These are phyloP conservation scores for Podarcis cretensis DNA, from an alignment of 2,113 vertebrate genomes.

Conservation along the genomic window DNA sequence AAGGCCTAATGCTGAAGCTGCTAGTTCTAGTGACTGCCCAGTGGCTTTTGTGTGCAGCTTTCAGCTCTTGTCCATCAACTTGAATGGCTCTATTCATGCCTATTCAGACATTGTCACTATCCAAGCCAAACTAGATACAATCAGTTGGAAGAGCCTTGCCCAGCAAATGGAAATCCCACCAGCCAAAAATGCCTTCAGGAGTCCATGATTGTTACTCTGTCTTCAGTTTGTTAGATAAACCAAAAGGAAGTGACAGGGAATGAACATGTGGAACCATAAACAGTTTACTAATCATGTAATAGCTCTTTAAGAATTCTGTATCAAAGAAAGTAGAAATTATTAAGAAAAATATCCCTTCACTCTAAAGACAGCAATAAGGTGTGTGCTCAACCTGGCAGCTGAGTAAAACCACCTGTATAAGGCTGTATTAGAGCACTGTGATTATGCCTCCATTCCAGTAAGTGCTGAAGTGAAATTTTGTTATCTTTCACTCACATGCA, in stretches of 20 bases:
- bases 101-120: slow-evolving; percentile 65
- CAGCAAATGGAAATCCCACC: slow-evolving; percentile 22
- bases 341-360: neutral
- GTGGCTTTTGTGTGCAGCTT: slow-evolving; percentile 73
- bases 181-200: slow-evolving; percentile 43
- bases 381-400: neutral
- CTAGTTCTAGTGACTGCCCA: slow-evolving; percentile 55
- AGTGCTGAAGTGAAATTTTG: neutral
- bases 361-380: neutral
- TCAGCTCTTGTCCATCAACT: slow-evolving; percentile 69
- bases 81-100: slow-evolving; percentile 78
- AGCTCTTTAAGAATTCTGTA: neutral
- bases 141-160: slow-evolving; percentile 53
- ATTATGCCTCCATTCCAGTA: neutral
- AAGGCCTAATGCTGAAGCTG: slow-evolving; percentile 45
- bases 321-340: neutral
- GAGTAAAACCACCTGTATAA: neutral
- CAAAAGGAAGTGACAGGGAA: slow-evolving; percentile 20
- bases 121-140: slow-evolving; percentile 59
- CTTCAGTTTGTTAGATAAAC: slow-evolving; percentile 23
- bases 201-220: slow-evolving; percentile 42
- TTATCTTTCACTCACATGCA: neutral
- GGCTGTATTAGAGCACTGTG: neutral
- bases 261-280: slow-evolving; percentile 5
- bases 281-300: neutral